Evolutionary conservation across 2,888 invertebrate genomes (phyloP).

Genomic region (Chrysolina americana): DNA sequence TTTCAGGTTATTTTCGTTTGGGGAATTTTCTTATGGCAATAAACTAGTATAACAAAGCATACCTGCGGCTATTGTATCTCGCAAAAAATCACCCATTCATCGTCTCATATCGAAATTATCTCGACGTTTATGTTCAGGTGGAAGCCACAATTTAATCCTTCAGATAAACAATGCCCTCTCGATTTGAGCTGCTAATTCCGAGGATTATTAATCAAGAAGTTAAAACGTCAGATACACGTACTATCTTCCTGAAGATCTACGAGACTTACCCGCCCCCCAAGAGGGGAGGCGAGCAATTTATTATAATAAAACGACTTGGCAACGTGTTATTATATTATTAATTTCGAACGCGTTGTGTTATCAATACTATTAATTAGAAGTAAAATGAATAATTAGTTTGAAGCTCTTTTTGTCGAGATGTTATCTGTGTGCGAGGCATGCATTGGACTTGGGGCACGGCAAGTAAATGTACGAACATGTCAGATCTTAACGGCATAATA

Average conservation of each 20-base stretch:
- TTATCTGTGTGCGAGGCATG: slow-evolving; percentile 36
- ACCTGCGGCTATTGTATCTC: not conserved
- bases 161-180: slow-evolving; percentile 21
- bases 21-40: no score
- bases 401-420: slow-evolving; percentile 41
- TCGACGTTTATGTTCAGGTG: slow-evolving; percentile 15
- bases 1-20: no score
- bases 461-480: slow-evolving; percentile 46
- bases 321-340: slow-evolving; percentile 59
- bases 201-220: slow-evolving; percentile 58
- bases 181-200: slow-evolving; percentile 53
- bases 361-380: slow-evolving; percentile 55
- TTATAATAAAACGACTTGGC: slow-evolving; percentile 45
- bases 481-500: slow-evolving; percentile 49
- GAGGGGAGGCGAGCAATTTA: slow-evolving; percentile 40
- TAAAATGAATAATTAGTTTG: slow-evolving; percentile 51
- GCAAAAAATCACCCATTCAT: slow-evolving; percentile 20
- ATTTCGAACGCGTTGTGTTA: slow-evolving; percentile 53
- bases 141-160: slow-evolving; percentile 19
- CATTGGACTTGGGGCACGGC: slow-evolving; percentile 41
- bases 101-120: slow-evolving; percentile 19
- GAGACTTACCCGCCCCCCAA: slow-evolving; percentile 31
- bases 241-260: slow-evolving; percentile 31
- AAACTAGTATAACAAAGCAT: no score
- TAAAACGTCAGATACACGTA: slow-evolving; percentile 43